Conservation (phyloP, 2,113 vertebrate species). For the Damaliscus lunatus region DNA sequence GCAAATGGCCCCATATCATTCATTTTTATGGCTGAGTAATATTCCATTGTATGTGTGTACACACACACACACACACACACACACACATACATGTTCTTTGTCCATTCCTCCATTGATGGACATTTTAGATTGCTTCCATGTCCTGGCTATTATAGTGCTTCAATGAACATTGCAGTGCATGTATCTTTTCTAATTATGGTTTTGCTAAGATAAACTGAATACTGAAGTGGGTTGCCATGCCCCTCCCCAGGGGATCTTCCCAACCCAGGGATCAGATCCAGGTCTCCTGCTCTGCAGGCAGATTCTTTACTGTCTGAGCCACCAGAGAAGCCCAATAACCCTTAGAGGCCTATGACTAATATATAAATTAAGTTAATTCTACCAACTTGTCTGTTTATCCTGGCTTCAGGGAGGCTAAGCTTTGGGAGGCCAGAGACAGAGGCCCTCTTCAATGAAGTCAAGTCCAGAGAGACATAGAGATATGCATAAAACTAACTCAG, state of each 20-base stretch:
- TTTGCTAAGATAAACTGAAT: neutral
- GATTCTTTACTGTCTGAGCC: neutral
- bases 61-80: fast-evolving
- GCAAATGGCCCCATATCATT: neutral
- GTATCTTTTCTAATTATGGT: neutral
- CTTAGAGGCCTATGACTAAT: neutral
- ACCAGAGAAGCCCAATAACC: neutral
- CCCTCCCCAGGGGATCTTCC: neutral
- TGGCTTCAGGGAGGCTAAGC: neutral
- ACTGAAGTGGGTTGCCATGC: neutral
- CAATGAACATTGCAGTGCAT: neutral
- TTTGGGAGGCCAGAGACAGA: neutral
- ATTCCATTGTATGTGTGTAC: neutral
- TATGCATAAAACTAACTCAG: neutral
- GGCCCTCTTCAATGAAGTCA: neutral
- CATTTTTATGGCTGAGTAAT: neutral
- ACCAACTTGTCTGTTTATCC: neutral
- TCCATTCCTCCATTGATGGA: neutral
- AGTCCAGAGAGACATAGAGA: neutral
- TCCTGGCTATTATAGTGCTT: neutral
- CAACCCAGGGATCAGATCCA: neutral
- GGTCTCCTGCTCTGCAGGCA: neutral
- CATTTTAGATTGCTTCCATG: neutral
- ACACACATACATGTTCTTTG: neutral
- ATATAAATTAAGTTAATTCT: neutral